Conservation (phyloP, 2,888 invertebrate species). For the Dilophus febrilis region DNA sequence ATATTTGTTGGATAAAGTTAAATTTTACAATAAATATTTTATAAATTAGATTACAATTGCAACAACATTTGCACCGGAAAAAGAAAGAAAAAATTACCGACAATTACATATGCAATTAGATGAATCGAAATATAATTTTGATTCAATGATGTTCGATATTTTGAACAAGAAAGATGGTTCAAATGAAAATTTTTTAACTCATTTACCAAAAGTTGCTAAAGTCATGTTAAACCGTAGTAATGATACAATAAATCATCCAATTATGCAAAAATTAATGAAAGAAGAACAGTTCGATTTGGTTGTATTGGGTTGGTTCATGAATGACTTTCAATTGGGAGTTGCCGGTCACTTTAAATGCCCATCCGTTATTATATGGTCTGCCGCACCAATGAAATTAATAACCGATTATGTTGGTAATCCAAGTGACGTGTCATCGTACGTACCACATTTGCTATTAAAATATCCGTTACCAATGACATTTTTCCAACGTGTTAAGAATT, state of each 20-base stretch:
- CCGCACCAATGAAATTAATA: not conserved
- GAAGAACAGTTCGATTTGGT: slow-evolving; percentile 19
- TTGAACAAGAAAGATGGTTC: too few species aligned
- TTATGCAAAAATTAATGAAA: too few species aligned
- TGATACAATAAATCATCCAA: too few species aligned
- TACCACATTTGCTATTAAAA: not conserved
- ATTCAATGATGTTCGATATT: too few species aligned
- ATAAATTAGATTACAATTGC: too few species aligned
- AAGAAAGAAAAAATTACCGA: not conserved
- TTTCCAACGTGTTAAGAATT: not conserved
- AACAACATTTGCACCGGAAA: not conserved
- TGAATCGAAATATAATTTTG: too few species aligned
- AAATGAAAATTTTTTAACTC: not conserved
- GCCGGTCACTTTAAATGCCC: slow-evolving; percentile 23
- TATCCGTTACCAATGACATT: not conserved
- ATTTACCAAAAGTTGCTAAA: not conserved
- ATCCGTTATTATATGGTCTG: not conserved
- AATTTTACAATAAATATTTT: not conserved
- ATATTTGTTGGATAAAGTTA: not conserved
- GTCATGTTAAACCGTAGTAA: too few species aligned
- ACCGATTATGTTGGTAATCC: not conserved
- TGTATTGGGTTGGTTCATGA: slow-evolving; percentile 20
- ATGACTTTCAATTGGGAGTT: slow-evolving; percentile 22
- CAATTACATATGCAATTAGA: not conserved
- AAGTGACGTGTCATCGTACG: not conserved